These are phyloP conservation scores for Manacus vitellinus DNA, from an alignment of 2,113 vertebrate genomes.

Conservation along the genomic window DNA sequence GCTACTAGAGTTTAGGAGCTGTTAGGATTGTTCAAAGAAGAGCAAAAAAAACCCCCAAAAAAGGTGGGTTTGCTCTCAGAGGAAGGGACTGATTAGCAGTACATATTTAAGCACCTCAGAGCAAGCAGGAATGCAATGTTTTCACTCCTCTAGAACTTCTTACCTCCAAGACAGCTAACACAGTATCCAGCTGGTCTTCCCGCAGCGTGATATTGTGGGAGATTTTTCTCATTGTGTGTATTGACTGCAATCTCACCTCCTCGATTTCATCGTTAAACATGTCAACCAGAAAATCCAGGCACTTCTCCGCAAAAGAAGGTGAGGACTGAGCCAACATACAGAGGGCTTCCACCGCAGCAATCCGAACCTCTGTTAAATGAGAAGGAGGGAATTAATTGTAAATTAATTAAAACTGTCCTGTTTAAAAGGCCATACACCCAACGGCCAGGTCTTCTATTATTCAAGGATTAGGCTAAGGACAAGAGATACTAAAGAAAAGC, in stretches of 20 bases:
- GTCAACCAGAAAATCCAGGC: slow-evolving; percentile 96
- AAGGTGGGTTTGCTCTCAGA: background rate
- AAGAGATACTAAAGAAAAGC: background rate
- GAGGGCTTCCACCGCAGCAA: slow-evolving; percentile 92
- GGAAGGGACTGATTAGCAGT: background rate
- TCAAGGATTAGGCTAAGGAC: background rate
- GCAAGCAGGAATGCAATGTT: background rate
- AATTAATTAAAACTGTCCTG: background rate
- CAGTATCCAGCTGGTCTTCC: slow-evolving; percentile 96
- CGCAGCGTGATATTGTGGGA: slow-evolving; percentile 92
- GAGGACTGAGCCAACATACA: slow-evolving; percentile 92
- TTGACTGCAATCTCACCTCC: slow-evolving; percentile 94
- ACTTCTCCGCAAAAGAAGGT: slow-evolving; percentile 91
- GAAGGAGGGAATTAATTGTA: background rate
- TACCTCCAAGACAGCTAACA: slow-evolving; percentile 95
- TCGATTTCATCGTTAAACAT: slow-evolving; percentile 99
- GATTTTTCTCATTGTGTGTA: slow-evolving; percentile 94
- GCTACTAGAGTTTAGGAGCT: background rate
- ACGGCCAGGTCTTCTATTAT: background rate
- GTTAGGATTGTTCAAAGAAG: background rate
- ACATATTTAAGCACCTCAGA: background rate
- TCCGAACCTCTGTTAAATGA: slow-evolving; percentile 86
- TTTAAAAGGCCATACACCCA: background rate
- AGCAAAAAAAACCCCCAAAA: background rate
- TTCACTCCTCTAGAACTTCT: background rate